Evolutionary conservation across 2,113 vertebrate genomes (phyloP).

Genomic region (Zapus hudsonius): DNA sequence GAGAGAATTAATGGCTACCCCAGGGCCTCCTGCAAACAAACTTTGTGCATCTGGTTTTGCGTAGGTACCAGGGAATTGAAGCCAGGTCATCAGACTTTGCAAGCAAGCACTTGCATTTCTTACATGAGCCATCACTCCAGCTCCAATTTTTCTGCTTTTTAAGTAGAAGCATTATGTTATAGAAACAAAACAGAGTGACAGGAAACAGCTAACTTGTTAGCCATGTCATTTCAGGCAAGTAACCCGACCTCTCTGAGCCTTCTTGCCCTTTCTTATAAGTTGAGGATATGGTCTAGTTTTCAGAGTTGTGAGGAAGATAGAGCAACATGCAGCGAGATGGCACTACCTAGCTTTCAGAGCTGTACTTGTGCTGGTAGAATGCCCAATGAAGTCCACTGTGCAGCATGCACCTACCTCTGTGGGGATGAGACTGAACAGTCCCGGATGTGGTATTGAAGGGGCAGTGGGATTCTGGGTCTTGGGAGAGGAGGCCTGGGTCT

Average conservation of each 20-base stretch:
- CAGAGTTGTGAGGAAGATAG: neutral
- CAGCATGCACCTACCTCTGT: neutral
- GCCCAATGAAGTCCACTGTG: neutral
- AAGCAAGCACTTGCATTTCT: too few relatives aligned
- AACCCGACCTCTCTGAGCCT: neutral
- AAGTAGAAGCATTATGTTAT: neutral
- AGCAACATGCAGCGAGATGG: neutral
- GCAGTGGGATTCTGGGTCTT: neutral
- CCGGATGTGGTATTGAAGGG: neutral
- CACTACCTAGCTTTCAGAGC: neutral
- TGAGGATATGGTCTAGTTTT: neutral
- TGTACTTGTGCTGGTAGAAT: neutral
- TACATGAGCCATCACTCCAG: too few relatives aligned
- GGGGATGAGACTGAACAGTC: conserved; percentile 12
- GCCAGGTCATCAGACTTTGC: too few relatives aligned
- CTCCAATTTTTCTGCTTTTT: neutral
- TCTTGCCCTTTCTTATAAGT: neutral
- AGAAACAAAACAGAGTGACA: neutral
- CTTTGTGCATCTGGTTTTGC: too few relatives aligned
- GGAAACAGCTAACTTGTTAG: neutral
- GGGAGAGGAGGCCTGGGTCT: neutral
- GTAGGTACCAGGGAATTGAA: too few relatives aligned
- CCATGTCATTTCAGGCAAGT: neutral
- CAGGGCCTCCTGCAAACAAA: too few relatives aligned
- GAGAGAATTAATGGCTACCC: too few relatives aligned